Evolutionary conservation across 2,888 invertebrate genomes (phyloP).

Genomic region (Dyspetes luteomarginatus): DNA sequence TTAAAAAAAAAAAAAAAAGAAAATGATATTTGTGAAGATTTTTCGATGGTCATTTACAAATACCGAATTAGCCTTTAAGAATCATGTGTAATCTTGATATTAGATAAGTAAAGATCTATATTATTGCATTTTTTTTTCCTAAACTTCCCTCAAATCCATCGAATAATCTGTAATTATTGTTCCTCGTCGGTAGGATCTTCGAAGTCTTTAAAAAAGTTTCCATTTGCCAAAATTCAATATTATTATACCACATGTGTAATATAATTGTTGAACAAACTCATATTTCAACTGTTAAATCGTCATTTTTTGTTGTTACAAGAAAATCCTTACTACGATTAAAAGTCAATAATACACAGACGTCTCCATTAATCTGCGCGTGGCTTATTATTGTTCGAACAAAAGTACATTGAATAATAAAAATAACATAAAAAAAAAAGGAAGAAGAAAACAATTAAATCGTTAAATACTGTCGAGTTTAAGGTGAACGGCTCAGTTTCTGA

Average conservation of each 20-base stretch:
- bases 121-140: conserved; percentile 43
- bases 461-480: no score
- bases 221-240: background rate
- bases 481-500: no score
- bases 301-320: background rate
- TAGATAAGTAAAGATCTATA: conserved; percentile 64
- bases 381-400: background rate
- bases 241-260: background rate
- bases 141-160: conserved; percentile 4
- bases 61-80: conserved; percentile 63
- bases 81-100: conserved; percentile 62
- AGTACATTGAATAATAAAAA: conserved; percentile 3
- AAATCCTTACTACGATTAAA: background rate
- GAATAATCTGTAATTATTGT: background rate
- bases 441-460: no score
- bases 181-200: background rate
- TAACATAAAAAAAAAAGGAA: no score
- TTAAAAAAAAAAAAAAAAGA: conserved; percentile 21
- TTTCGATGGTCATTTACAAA: conserved; percentile 62
- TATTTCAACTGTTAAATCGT: background rate
- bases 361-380: background rate
- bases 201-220: no score
- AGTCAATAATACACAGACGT: background rate
- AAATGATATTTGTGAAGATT: conserved; percentile 50
- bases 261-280: background rate